Conservation (phyloP, 2,888 invertebrate genomes). For the Tetranychus truncatus region DNA sequence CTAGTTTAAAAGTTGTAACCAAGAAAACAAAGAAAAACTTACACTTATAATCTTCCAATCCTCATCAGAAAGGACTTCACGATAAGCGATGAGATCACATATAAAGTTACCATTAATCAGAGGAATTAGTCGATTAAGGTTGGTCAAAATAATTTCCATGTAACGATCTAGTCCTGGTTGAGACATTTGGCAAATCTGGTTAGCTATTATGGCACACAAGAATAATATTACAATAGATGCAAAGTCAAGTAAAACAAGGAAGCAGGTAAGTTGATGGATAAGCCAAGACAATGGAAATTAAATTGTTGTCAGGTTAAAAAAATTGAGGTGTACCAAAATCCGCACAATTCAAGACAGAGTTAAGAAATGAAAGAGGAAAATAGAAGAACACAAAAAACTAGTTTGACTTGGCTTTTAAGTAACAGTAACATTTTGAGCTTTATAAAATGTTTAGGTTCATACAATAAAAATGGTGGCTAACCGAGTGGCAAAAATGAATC, state of each 20-base stretch:
- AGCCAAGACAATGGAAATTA: no score
- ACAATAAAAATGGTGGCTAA: no score
- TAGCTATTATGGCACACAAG: background rate
- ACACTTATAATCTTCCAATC: background rate
- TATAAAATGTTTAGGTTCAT: no score
- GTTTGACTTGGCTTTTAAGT: background rate
- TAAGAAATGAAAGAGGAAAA: background rate
- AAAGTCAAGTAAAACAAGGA: background rate
- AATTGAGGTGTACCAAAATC: no score
- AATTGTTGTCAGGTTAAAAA: no score
- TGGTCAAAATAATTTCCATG: background rate
- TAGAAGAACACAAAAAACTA: background rate
- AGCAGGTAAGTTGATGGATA: no score
- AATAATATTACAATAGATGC: background rate
- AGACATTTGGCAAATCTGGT: background rate
- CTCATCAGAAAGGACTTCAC: background rate
- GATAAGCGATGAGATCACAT: background rate
- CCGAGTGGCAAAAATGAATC: no score
- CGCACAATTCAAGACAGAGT: background rate
- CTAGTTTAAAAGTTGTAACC: background rate
- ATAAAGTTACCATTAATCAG: background rate
- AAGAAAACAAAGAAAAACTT: background rate
- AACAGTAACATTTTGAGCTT: no score
- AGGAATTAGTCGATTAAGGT: background rate
- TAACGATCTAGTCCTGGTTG: background rate